Evolutionary conservation across 2,888 invertebrate genomes (phyloP).

Genomic region (Portevinia maculata): DNA sequence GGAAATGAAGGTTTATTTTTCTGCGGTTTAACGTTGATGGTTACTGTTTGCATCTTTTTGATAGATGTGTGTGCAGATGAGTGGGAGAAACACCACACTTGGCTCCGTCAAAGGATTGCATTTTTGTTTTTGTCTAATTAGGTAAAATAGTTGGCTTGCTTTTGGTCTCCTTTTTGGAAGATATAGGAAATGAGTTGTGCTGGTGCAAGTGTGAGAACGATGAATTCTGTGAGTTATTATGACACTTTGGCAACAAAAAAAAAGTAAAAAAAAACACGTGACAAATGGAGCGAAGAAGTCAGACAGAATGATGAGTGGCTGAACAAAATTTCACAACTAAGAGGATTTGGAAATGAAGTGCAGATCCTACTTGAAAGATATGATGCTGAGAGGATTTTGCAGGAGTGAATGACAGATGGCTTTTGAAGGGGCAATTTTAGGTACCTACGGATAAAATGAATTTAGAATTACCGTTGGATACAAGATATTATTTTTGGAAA

Average conservation of each 20-base stretch:
- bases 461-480: too few species aligned
- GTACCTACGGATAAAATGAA: too few species aligned
- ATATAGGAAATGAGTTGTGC: conserved; percentile 1
- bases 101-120: conserved; percentile 18
- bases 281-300: conserved; percentile 1
- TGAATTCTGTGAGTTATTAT: not conserved
- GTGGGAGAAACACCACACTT: conserved; percentile 18
- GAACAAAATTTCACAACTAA: not conserved
- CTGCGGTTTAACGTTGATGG: conserved; percentile 11
- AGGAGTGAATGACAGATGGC: too few species aligned
- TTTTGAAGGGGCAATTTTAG: too few species aligned
- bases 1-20: conserved; percentile 13
- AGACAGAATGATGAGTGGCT: conserved; percentile 11
- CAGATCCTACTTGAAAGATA: too few species aligned
- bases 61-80: not conserved
- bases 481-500: too few species aligned
- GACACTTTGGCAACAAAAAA: not conserved
- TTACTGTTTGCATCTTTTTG: conserved; percentile 12
- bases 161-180: not conserved
- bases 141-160: conserved; percentile 23
- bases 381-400: too few species aligned
- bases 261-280: conserved; percentile 2
- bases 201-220: conserved; percentile 6
- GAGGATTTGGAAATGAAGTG: not conserved
- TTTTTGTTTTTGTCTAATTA: conserved; percentile 47